Conservation (phyloP, 2,888 invertebrate genomes). For the Nomada fucata region DNA sequence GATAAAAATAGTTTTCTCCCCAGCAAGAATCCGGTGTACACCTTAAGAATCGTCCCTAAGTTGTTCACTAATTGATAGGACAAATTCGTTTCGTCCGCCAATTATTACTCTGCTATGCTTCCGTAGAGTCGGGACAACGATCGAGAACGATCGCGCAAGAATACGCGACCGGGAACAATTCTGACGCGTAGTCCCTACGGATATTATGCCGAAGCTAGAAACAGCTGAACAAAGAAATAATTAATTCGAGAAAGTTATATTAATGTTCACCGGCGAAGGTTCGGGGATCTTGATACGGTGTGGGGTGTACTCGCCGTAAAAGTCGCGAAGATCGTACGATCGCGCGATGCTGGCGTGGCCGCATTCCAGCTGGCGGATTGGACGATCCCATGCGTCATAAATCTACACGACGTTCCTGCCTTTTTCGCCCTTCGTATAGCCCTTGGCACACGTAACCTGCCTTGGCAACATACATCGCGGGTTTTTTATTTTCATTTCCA, state of each 20-base stretch:
- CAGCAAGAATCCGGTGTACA: conserved; percentile 16
- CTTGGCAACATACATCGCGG: conserved; percentile 20
- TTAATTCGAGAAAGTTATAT: too few relatives aligned
- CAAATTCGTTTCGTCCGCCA: background rate
- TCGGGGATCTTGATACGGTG: conserved; percentile 10
- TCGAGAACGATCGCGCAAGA: too few relatives aligned
- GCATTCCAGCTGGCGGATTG: conserved; percentile 70
- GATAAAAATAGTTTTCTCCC: conserved; percentile 72
- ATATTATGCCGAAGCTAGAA: background rate
- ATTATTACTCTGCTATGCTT: background rate
- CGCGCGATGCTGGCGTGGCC: conserved; percentile 69
- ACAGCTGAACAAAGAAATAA: background rate
- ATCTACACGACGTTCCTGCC: conserved; percentile 63
- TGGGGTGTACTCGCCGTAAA: conserved; percentile 60
- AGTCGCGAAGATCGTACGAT: conserved; percentile 68
- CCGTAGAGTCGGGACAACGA: background rate
- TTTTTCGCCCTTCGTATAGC: conserved; percentile 67
- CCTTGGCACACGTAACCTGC: conserved; percentile 48
- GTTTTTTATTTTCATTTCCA: conserved; percentile 7
- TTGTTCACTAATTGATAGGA: conserved; percentile 5
- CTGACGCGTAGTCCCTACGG: background rate
- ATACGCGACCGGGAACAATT: background rate
- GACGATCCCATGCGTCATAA: conserved; percentile 67
- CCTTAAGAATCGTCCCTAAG: conserved; percentile 29
- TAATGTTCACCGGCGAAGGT: conserved; percentile 34